A percentile compares a stretch with the other conserved stretches of the same genome.
Evolutionary conservation across 2,888 invertebrate species (phyloP).

Genomic region (Epirrhoe tristata): DNA sequence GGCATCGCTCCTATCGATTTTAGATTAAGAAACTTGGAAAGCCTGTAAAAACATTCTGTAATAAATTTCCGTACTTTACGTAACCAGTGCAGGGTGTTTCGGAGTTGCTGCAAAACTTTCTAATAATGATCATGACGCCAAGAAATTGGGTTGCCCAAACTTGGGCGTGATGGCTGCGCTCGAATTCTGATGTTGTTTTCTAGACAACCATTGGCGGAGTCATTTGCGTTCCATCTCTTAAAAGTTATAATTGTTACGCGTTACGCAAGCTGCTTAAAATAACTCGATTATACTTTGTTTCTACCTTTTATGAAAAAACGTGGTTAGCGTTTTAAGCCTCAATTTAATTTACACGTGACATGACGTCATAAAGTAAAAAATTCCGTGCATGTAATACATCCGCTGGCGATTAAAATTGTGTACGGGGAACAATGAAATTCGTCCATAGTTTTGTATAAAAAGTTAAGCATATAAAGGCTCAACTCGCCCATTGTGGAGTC

Average conservation of each 20-base stretch:
- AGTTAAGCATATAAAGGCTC: conserved; percentile 1
- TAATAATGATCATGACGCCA: conserved; percentile 59
- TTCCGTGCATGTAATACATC: conserved; percentile 16
- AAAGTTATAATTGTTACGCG: conserved; percentile 1
- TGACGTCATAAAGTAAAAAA: conserved; percentile 14
- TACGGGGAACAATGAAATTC: conserved; percentile 22
- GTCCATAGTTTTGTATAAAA: conserved; percentile 5
- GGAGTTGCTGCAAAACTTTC: conserved; percentile 60
- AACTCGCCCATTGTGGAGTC: conserved; percentile 12
- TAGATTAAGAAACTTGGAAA: conserved; percentile 82
- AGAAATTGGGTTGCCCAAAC: conserved; percentile 40
- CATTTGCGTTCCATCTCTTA: conserved; percentile 10
- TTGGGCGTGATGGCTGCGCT: conserved; percentile 25
- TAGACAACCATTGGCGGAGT: conserved; percentile 21
- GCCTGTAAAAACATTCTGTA: conserved; percentile 80
- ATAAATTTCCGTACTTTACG: conserved; percentile 74
- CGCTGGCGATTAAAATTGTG: conserved; percentile 16
- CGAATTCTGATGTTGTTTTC: conserved; percentile 20
- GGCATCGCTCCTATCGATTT: conserved; percentile 81
- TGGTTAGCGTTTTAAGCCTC: conserved; percentile 5
- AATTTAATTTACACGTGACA: conserved; percentile 16
- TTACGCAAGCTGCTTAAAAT: conserved; percentile 1
- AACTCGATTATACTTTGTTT: conserved; percentile 1
- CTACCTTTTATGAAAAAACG: conserved; percentile 8
- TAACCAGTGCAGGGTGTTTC: conserved; percentile 62